phyloP scores from a whole-genome alignment of 2,113 vertebrate species.

The Halichoeres trimaculatus region DNA sequence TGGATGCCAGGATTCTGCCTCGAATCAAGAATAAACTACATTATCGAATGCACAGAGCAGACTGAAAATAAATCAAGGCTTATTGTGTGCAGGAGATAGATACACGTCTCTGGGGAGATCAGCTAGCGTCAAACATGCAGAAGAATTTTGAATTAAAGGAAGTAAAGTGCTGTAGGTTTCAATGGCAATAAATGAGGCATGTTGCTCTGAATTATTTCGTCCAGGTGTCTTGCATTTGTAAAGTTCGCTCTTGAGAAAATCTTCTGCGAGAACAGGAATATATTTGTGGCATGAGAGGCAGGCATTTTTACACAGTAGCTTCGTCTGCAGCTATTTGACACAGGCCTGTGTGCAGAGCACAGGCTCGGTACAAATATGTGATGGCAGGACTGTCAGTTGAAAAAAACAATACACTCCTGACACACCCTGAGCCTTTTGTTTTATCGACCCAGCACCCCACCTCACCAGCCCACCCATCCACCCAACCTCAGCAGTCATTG shows the following conservation, averaged over 20 bases:
- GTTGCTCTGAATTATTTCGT: conserved; percentile 51
- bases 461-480: conserved; percentile 49
- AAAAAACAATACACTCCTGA: conserved; percentile 68
- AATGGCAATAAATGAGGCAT: conserved; percentile 17
- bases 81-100: conserved; percentile 61
- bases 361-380: conserved; percentile 66
- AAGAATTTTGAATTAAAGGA: conserved; percentile 60
- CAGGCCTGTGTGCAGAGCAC: conserved; percentile 51
- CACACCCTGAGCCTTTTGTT: conserved; percentile 68
- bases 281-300: conserved; percentile 35
- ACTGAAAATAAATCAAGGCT: conserved; percentile 72
- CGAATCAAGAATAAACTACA: conserved; percentile 62
- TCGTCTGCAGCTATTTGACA: conserved; percentile 69
- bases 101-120: conserved; percentile 57
- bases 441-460: conserved; percentile 63
- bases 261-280: conserved; percentile 15
- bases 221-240: conserved; percentile 51
- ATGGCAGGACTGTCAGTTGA: conserved; percentile 63
- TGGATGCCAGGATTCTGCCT: conserved; percentile 66
- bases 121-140: conserved; percentile 48
- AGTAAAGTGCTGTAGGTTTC: conserved; percentile 51
- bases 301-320: conserved; percentile 37
- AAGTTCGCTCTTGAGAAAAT: conserved; percentile 35
- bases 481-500: conserved; percentile 38
- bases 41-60: conserved; percentile 58